A percentile compares a stretch with the other conserved stretches of the same genome.
Conservation (phyloP, 2,888 invertebrate genomes). For the Aphrophora alni region DNA sequence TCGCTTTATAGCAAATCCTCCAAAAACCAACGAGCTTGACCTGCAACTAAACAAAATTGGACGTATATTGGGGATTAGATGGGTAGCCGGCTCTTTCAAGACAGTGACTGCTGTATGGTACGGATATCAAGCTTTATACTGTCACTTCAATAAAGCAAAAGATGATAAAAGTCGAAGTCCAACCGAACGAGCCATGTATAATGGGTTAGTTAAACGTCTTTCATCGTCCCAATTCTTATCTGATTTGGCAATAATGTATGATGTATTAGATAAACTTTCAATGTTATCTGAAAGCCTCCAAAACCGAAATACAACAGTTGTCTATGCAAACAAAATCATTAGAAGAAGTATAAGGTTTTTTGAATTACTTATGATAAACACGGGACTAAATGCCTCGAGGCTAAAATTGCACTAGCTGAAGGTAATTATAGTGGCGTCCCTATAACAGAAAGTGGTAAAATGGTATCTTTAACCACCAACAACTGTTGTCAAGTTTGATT, state of each 20-base stretch:
- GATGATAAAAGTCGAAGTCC: not conserved
- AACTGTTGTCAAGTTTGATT: conserved; percentile 7
- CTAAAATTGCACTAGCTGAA: too few species aligned
- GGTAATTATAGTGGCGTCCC: not conserved
- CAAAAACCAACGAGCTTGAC: not conserved
- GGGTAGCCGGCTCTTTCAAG: not conserved
- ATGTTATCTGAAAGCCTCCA: conserved; percentile 12
- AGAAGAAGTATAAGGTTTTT: not conserved
- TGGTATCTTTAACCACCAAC: not conserved
- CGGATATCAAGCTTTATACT: not conserved
- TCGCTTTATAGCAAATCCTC: not conserved
- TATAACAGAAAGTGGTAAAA: not conserved
- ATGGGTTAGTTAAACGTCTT: not conserved
- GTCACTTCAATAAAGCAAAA: conserved; percentile 1
- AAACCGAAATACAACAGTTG: conserved; percentile 10
- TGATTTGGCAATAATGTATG: conserved; percentile 17
- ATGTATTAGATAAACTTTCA: not conserved
- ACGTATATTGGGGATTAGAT: not conserved
- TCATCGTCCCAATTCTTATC: conserved; percentile 3
- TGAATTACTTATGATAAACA: too few species aligned
- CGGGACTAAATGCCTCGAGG: too few species aligned
- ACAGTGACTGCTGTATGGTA: not conserved
- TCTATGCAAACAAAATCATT: conserved; percentile 1
- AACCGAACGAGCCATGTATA: conserved; percentile 7
- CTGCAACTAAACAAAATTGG: conserved; percentile 6